phyloP scores from a whole-genome alignment of 2,797 vertebrate genomes.

The Sebastes ruberrimus region DNA sequence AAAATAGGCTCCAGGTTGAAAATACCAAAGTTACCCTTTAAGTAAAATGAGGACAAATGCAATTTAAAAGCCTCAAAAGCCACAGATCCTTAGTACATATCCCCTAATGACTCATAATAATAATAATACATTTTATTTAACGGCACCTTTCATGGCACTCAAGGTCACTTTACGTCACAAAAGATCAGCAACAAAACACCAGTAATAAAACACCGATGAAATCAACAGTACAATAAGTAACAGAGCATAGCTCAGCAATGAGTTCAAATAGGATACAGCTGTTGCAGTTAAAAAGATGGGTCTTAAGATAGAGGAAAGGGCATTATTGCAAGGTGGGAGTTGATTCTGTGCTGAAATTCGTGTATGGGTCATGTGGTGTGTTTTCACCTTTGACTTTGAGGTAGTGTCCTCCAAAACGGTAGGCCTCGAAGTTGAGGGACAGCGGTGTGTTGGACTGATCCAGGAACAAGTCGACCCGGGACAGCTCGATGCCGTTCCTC shows the following conservation, averaged over 20 bases:
- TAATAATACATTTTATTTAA: not conserved
- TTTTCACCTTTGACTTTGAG: constrained; percentile 93
- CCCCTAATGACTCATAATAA: not conserved
- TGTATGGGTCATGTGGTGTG: not conserved
- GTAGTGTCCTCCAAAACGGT: constrained; percentile 93
- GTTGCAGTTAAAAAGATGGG: not conserved
- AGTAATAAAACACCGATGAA: not conserved
- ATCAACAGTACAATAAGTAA: not conserved
- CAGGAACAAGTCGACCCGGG: constrained; percentile 91
- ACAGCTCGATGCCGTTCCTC: constrained; percentile 89
- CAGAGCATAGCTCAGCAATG: not conserved
- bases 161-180: not conserved
- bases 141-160: not conserved
- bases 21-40: not conserved
- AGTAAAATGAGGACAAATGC: not conserved
- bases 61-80: accelerated
- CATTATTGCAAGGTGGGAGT: not conserved
- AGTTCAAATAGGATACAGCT: not conserved
- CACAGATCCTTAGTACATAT: not conserved
- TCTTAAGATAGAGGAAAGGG: not conserved
- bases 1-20: no score
- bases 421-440: constrained; percentile 93
- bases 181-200: not conserved
- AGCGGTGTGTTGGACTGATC: constrained; percentile 97
- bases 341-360: not conserved